Evolutionary conservation across 2,797 vertebrate species (phyloP), one percentile per base, ranked within the genome.

Genomic region (Darevskia mixta): DNA sequence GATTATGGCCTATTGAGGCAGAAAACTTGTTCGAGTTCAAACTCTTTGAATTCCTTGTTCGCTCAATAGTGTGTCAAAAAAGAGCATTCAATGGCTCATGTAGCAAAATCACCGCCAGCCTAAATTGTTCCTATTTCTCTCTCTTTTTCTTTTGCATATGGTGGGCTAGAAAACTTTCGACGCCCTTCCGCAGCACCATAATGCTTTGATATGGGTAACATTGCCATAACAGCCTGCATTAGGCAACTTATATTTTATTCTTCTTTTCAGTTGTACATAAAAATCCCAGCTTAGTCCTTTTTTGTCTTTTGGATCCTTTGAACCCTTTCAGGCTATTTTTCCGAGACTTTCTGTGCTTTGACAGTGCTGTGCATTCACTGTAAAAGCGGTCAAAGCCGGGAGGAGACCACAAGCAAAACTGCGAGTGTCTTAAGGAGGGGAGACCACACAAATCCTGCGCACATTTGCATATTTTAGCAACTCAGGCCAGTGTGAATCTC

Each of bases 221-320:
- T 96, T 97, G 98, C 98, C 97, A 98, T 98, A 99, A 98, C 98
- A 96, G 97, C 96, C 97, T 97, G 98, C 98, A 98, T 98, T 98
- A 97, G 97, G 96, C 97, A 99, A 99, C 97, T 98, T 98, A 99
- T 99, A 99, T 99, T 98, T 98, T 98, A 98, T 98, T 98, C 98
- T 98, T 98, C 98, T 98, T 98, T 99, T 99, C 98, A 99, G 98
- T 98, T 64, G 98, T 99, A 99, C 98, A 98, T 98, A 98, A 98
- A 98, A 99, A 98, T 98, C 98, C 98, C 98, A 99, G 98, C 98
- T 99, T 99, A 99, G 98, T 98, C 98, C 97, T 98, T 98, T 97
- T 99, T 99, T 99, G 98, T 99, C 98, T 98, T 98, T 98, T 98
- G 95, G 98, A 98, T 97, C 98, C 98, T 99, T 99, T 99, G 98